Percentiles rank a stretch among this genome's conserved stretches.
phyloP scores from a whole-genome alignment of 2,797 vertebrate genomes.

The Platalea minor region DNA sequence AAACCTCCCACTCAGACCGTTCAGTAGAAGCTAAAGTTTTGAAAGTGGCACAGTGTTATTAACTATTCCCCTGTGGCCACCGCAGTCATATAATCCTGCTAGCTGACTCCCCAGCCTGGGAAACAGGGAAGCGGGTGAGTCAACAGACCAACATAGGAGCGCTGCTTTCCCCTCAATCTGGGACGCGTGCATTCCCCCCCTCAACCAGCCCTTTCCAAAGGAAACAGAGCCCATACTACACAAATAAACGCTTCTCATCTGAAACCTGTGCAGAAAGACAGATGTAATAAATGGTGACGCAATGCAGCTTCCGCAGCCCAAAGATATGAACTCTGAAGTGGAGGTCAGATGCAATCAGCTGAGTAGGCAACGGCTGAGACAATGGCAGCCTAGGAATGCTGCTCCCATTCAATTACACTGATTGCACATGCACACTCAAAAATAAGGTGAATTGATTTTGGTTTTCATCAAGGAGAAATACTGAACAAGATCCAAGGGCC shows the following conservation, averaged over 20 bases:
- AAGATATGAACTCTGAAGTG: background rate
- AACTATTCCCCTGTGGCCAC: background rate
- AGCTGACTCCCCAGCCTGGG: background rate
- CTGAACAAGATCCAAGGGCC: background rate
- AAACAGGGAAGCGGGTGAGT: background rate
- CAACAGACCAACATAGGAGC: background rate
- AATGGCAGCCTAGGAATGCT: background rate
- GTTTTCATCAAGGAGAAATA: background rate
- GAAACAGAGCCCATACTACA: rapidly evolving
- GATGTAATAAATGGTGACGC: background rate
- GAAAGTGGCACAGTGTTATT: background rate
- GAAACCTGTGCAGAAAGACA: background rate
- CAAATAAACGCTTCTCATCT: background rate
- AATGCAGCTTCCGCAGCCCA: background rate
- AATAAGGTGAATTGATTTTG: background rate
- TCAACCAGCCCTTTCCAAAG: background rate
- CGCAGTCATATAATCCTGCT: background rate
- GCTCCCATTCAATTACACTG: background rate
- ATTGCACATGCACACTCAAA: background rate
- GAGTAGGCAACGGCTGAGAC: background rate
- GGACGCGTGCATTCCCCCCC: background rate
- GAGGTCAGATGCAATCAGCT: conserved; percentile 16
- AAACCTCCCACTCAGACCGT: background rate
- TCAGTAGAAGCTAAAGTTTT: background rate
- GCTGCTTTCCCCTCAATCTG: rapidly evolving